These are phyloP conservation scores for Poecilia picta DNA, from an alignment of 2,797 vertebrate genomes.

Conservation along the genomic window DNA sequence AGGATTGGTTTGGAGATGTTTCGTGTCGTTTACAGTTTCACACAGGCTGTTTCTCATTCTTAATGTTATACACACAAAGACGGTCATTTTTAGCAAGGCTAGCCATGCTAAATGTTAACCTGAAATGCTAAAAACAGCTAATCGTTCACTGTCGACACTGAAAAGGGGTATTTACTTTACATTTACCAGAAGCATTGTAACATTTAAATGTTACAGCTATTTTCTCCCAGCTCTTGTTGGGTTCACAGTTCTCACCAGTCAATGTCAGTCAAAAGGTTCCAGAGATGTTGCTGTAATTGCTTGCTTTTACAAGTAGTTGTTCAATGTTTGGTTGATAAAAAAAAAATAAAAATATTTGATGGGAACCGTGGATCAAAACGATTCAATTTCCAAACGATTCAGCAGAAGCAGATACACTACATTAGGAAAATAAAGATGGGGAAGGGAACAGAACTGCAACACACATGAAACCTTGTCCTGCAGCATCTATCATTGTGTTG, in stretches of 20 bases:
- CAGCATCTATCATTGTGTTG: background rate
- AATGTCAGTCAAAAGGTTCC: background rate
- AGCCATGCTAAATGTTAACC: background rate
- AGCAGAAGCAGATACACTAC: background rate
- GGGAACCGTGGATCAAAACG: background rate
- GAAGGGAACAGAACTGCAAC: background rate
- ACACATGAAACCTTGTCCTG: background rate
- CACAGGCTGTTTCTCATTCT: background rate
- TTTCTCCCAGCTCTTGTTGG: background rate
- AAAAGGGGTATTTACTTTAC: background rate
- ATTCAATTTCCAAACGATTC: background rate
- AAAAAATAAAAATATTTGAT: background rate
- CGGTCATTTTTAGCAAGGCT: background rate
- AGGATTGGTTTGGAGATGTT: background rate
- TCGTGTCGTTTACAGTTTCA: background rate
- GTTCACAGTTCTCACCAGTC: background rate
- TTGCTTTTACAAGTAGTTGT: background rate
- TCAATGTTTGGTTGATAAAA: background rate
- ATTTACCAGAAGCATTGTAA: background rate
- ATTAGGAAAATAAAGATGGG: background rate
- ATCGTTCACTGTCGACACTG: background rate
- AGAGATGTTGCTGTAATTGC: background rate
- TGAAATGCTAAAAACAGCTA: background rate
- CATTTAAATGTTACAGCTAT: background rate
- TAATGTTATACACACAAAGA: background rate